Evolutionary conservation across 2,797 vertebrate species (phyloP).

Genomic region (Urocyon cinereoargenteus): DNA sequence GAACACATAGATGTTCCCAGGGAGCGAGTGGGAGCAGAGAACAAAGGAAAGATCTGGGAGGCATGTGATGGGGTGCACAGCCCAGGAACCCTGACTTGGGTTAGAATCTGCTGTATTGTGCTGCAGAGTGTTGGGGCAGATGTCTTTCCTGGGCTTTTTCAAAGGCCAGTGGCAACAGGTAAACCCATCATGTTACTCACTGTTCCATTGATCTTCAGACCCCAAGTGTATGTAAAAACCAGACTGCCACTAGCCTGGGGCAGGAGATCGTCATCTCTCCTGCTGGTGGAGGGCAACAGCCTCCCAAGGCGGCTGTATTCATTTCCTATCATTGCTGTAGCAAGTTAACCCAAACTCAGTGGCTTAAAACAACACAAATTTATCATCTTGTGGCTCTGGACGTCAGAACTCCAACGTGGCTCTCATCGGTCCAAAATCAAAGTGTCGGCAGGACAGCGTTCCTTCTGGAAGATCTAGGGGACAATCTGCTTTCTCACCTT

Average conservation of each 20-base stretch:
- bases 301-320: accelerated
- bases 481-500: neutral
- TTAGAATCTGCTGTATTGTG: accelerated
- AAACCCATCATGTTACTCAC: accelerated
- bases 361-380: neutral
- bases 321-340: neutral
- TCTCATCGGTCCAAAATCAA: neutral
- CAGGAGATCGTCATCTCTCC: neutral
- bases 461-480: neutral
- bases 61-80: accelerated
- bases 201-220: neutral
- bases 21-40: neutral
- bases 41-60: neutral
- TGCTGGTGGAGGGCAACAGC: no score
- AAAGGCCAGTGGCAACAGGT: neutral
- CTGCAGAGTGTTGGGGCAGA: accelerated
- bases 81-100: neutral
- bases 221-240: neutral
- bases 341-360: neutral
- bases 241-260: neutral
- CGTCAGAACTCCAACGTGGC: neutral
- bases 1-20: neutral
- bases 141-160: neutral
- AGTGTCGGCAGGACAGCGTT: accelerated
- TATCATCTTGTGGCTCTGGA: neutral